Percentiles rank a stretch among this genome's conserved stretches.
Evolutionary conservation across 2,888 invertebrate species (phyloP).

Genomic region (Stenolophus ochropezus): DNA sequence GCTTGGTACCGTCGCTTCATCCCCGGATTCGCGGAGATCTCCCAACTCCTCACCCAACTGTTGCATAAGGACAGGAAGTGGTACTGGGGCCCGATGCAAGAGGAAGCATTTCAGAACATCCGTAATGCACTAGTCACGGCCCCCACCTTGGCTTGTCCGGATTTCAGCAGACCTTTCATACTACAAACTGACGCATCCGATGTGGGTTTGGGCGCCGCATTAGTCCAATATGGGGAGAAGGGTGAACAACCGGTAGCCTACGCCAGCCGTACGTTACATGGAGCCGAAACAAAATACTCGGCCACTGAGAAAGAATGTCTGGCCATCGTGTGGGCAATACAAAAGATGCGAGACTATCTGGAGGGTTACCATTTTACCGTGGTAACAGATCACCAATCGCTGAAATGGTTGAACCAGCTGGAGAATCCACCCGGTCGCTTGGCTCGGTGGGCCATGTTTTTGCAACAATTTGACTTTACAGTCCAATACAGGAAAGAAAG

Average conservation of each 20-base stretch:
- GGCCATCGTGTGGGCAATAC: neutral
- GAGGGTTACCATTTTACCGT: constrained; percentile 66
- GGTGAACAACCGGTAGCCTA: too few species aligned
- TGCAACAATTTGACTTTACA: constrained; percentile 62
- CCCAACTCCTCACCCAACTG: neutral
- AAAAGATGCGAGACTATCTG: constrained; percentile 62
- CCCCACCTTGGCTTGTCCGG: constrained; percentile 61
- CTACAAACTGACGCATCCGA: constrained; percentile 59
- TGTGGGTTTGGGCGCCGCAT: constrained; percentile 55
- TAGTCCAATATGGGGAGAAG: constrained; percentile 42
- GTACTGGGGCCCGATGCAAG: constrained; percentile 62
- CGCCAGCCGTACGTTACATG: too few species aligned
- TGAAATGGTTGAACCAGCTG: constrained; percentile 61
- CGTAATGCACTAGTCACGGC: constrained; percentile 54
- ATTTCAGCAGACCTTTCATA: constrained; percentile 60
- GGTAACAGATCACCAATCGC: constrained; percentile 64
- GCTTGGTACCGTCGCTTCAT: constrained; percentile 64
- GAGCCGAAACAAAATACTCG: too few species aligned
- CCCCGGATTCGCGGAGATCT: neutral
- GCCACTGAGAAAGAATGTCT: too few species aligned
- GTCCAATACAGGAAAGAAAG: neutral
- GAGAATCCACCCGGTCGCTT: constrained; percentile 63
- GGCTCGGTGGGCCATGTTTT: constrained; percentile 63
- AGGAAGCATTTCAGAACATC: constrained; percentile 61
- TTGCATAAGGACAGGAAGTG: constrained; percentile 24